Evolutionary conservation across 2,888 invertebrate species (phyloP).

Genomic region (Anoncus sp.): DNA sequence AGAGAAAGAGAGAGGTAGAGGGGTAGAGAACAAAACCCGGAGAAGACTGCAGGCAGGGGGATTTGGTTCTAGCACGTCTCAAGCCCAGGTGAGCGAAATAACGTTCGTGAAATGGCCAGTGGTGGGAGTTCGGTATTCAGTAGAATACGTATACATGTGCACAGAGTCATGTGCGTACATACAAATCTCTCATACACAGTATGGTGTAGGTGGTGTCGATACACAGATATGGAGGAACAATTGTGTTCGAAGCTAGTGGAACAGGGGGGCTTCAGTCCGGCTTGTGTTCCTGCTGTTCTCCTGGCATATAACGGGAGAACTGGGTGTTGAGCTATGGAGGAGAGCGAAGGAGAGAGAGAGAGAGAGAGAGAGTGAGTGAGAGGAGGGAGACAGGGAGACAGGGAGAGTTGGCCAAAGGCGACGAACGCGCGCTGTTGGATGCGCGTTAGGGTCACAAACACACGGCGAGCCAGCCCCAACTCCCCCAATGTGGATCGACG

Average conservation of each 20-base stretch:
- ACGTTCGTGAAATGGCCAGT: slow-evolving; percentile 48
- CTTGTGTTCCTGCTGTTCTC: slow-evolving; percentile 34
- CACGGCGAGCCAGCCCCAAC: slow-evolving; percentile 9
- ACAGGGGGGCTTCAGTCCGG: slow-evolving; percentile 27
- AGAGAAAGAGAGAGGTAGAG: background rate
- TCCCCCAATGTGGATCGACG: slow-evolving; percentile 17
- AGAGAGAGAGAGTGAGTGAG: slow-evolving; percentile 18
- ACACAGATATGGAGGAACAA: slow-evolving; percentile 7
- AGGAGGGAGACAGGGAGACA: slow-evolving; percentile 17
- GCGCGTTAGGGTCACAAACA: slow-evolving; percentile 45
- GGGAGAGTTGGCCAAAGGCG: slow-evolving; percentile 39
- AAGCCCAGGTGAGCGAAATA: slow-evolving; percentile 58
- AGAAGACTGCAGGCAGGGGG: slow-evolving; percentile 37
- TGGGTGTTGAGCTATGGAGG: slow-evolving; percentile 24
- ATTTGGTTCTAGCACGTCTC: slow-evolving; percentile 57
- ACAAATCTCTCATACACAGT: slow-evolving; percentile 13
- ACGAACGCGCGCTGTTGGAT: slow-evolving; percentile 45
- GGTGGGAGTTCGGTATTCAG: slow-evolving; percentile 16
- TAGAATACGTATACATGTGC: slow-evolving; percentile 20
- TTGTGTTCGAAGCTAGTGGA: slow-evolving; percentile 33
- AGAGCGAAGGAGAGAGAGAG: slow-evolving; percentile 17
- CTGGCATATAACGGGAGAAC: slow-evolving; percentile 22
- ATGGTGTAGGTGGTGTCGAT: background rate
- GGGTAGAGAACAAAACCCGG: slow-evolving; percentile 15
- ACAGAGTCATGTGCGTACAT: slow-evolving; percentile 5